Evolutionary conservation across 1,140 invertebrate species (phyloP), one percentile per base, ranked within the genome.

Genomic region (Drosophila dunni): DNA sequence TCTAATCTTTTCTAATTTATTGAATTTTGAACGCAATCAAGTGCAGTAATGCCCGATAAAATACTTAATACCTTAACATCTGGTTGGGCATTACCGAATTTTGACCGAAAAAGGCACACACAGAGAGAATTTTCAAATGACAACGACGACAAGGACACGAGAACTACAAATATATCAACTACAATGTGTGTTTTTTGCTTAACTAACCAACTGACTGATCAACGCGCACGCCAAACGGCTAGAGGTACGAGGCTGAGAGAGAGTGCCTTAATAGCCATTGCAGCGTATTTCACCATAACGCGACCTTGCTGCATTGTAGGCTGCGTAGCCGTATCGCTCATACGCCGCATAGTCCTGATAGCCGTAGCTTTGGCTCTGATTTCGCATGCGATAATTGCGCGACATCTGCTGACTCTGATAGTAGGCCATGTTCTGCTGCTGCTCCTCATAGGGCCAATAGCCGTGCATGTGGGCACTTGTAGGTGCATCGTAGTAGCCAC

Each of bases 91-190:
- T 79, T 88, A 73, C 72, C 78, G 78, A 66, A 78, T 89, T 89
- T 89, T 84, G 84, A 89, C 84, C 84, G 84, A 84, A 89, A 89
- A 89, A 89, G 84, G 84, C 84, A 89, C 84, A 89, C 84, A 84
- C 85, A 89, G 84, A 73, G 73, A 86, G 84, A 88, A 85, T 85
- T 86, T 81, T 68, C 60, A 71, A 85, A 85, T 86, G 82, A 85
- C 82, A 86, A 85, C 24, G 24, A 62, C 66, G 78, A 84, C 82
- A 63, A 71, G 75, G 63, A 68, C 63, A 86, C 48, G 50, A 29
- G 3, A 65, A 81, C 75, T 79, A 82, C 51, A 42, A 42, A 42
- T 42, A 42, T n/a, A 13, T 58, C 4, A n/a, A 36, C 66, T 15
- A 61, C 17, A 13, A 29, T 60, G 13, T 61, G 7, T 51, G 13